These are phyloP conservation scores for Ophioninae sp. DNA, from an alignment of 2,888 invertebrate species.

Conservation along the genomic window DNA sequence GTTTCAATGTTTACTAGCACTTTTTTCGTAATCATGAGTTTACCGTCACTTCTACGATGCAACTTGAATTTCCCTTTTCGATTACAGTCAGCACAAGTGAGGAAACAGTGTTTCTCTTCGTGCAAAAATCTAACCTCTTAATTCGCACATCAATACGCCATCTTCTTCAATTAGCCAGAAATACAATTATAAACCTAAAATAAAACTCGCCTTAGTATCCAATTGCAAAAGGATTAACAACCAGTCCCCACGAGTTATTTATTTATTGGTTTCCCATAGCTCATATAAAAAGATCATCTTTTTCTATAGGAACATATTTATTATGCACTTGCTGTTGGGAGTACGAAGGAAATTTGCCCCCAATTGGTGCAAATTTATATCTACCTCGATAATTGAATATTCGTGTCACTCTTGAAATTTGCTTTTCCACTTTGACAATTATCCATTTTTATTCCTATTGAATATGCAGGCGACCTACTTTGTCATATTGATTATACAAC, in stretches of 20 bases:
- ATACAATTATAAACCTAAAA: slow-evolving; percentile 70
- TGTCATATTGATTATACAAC: not conserved
- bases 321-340: not conserved
- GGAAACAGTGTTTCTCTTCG: too few species aligned
- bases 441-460: not conserved
- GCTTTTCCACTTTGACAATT: not conserved
- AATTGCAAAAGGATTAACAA: slow-evolving; percentile 51
- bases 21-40: too few species aligned
- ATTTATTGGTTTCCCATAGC: slow-evolving; percentile 28
- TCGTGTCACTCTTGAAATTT: not conserved
- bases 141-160: slow-evolving; percentile 1
- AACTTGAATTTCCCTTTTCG: too few species aligned
- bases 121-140: not conserved
- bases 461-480: slow-evolving; percentile 1
- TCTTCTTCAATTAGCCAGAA: slow-evolving; percentile 59
- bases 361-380: not conserved
- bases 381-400: not conserved
- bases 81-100: too few species aligned
- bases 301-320: not conserved
- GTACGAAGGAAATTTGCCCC: not conserved
- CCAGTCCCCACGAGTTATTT: slow-evolving; percentile 39
- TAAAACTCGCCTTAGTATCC: slow-evolving; percentile 69
- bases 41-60: too few species aligned
- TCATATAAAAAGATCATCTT: not conserved
- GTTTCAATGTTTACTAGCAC: too few species aligned